These are phyloP conservation scores for Geodia barretti DNA, from an alignment of 37 sponge, comb jelly and placozoan species.

Conservation along the genomic window DNA sequence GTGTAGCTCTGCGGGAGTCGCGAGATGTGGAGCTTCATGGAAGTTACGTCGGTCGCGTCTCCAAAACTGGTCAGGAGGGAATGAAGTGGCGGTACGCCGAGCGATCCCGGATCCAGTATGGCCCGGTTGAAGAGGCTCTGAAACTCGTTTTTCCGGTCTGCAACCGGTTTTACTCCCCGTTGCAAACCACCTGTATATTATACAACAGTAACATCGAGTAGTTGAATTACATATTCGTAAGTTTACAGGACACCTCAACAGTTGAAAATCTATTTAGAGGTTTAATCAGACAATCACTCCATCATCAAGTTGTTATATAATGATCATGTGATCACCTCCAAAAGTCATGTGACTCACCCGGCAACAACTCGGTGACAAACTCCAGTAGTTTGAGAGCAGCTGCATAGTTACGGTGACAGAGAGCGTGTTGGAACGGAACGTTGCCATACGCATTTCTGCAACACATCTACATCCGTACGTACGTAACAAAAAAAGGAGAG, in stretches of 20 bases:
- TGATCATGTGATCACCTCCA: background rate
- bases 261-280: too few relatives aligned
- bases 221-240: too few relatives aligned
- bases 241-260: too few relatives aligned
- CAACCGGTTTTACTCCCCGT: too few relatives aligned
- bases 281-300: too few relatives aligned
- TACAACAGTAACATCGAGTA: too few relatives aligned
- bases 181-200: too few relatives aligned
- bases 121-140: slow-evolving; percentile 10
- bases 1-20: slow-evolving; percentile 51
- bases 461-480: too few relatives aligned
- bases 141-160: background rate
- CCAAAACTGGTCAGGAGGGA: slow-evolving; percentile 40
- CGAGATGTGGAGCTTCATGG: slow-evolving; percentile 31
- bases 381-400: slow-evolving; percentile 65
- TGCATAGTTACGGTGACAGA: slow-evolving; percentile 56
- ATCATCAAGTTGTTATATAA: too few relatives aligned
- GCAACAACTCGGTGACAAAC: background rate
- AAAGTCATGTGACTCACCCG: slow-evolving; percentile 20
- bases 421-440: slow-evolving; percentile 69
- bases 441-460: slow-evolving; percentile 49
- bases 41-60: slow-evolving; percentile 19
- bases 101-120: background rate
- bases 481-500: too few relatives aligned
- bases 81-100: slow-evolving; percentile 53